phyloP scores from a whole-genome alignment of 2,113 vertebrate genomes.

The Bubalus kerabau region DNA sequence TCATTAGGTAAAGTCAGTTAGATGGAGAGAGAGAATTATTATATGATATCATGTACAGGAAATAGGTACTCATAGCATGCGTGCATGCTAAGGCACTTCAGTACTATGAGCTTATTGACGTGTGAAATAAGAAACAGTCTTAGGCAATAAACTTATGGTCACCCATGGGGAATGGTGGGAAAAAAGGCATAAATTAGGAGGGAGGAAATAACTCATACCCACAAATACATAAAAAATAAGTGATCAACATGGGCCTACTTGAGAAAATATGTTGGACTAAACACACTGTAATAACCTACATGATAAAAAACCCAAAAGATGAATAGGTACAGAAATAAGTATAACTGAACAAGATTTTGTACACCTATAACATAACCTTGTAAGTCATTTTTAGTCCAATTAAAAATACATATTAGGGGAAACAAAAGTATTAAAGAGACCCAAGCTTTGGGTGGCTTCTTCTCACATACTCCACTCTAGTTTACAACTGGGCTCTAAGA shows the following conservation, averaged over 20 bases:
- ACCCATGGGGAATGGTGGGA: not conserved
- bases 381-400: not conserved
- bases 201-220: not conserved
- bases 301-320: not conserved
- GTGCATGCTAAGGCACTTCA: rapidly evolving
- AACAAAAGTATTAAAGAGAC: not conserved
- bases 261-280: not conserved
- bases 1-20: not conserved
- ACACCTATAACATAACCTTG: not conserved
- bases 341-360: not conserved
- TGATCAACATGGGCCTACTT: not conserved
- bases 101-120: not conserved
- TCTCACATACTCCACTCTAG: not conserved
- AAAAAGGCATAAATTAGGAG: not conserved
- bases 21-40: not conserved
- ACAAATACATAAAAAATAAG: not conserved
- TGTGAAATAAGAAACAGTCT: not conserved
- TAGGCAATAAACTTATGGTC: not conserved
- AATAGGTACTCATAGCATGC: not conserved
- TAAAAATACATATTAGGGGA: not conserved
- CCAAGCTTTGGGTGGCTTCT: not conserved
- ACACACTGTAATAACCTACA: not conserved
- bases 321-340: not conserved
- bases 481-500: not conserved
- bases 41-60: not conserved